phyloP scores from a whole-genome alignment of 2,888 invertebrate genomes.

The Eupithecia vulgata region DNA sequence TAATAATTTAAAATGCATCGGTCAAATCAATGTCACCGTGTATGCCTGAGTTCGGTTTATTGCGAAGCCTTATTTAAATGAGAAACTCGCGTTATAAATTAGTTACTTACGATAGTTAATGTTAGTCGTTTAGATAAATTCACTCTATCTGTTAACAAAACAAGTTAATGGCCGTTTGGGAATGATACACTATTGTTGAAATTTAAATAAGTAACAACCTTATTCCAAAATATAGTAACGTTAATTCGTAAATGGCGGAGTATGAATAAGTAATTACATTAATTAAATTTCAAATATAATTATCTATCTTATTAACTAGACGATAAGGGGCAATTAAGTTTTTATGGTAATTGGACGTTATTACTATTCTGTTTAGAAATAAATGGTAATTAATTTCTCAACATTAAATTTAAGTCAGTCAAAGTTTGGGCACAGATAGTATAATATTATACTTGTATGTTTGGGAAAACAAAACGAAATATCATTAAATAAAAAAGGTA shows the following conservation, averaged over 20 bases:
- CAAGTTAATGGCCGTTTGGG: constrained; percentile 15
- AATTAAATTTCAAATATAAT: background rate
- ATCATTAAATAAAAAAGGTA: background rate
- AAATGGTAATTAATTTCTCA: background rate
- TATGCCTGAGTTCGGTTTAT: background rate
- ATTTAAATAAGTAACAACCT: constrained; percentile 4
- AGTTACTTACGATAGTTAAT: constrained; percentile 27
- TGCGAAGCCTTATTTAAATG: constrained; percentile 13
- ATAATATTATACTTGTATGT: no score
- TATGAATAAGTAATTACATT: background rate
- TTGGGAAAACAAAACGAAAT: background rate
- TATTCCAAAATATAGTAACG: background rate
- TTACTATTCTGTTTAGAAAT: background rate
- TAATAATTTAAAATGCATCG: background rate
- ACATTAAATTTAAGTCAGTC: background rate
- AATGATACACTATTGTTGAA: constrained; percentile 12
- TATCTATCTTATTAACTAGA: background rate
- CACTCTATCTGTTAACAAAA: constrained; percentile 24
- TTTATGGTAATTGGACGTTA: background rate
- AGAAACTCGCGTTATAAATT: constrained; percentile 23
- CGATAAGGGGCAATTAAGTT: background rate
- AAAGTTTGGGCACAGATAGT: background rate
- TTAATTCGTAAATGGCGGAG: background rate
- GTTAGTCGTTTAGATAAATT: constrained; percentile 24
- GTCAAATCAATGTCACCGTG: background rate